These are phyloP conservation scores for Sinelater perroti DNA, from an alignment of 2,888 invertebrate species.

Conservation along the genomic window DNA sequence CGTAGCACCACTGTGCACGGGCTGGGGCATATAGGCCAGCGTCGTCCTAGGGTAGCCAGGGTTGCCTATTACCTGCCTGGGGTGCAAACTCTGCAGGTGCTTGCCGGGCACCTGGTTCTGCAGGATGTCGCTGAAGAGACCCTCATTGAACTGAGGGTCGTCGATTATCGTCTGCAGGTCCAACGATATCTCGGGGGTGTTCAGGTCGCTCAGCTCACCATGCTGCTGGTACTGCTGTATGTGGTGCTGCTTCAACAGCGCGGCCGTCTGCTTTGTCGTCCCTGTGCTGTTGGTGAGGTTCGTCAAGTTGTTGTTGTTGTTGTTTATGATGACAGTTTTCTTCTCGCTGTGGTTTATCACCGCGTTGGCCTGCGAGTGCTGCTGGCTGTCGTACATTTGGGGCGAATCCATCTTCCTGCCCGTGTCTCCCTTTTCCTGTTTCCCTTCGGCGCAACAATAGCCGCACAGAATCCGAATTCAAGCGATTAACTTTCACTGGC, in stretches of 20 bases:
- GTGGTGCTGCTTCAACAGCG: constrained; percentile 71
- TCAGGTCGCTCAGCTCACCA: constrained; percentile 85
- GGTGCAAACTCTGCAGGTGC: constrained; percentile 58
- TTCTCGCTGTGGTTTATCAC: constrained; percentile 70
- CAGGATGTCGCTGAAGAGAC: constrained; percentile 85
- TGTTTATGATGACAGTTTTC: constrained; percentile 61
- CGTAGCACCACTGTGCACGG: constrained; percentile 82
- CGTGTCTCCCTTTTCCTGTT: no score
- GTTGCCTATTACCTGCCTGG: constrained; percentile 60
- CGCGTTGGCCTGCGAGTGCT: constrained; percentile 61
- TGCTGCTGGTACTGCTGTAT: constrained; percentile 78
- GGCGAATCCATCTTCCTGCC: constrained; percentile 87
- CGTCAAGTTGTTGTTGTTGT: constrained; percentile 60
- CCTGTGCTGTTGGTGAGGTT: constrained; percentile 60
- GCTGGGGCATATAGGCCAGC: constrained; percentile 91
- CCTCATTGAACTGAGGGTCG: constrained; percentile 87
- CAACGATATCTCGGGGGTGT: constrained; percentile 90
- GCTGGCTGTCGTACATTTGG: constrained; percentile 84
- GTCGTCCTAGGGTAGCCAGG: constrained; percentile 72
- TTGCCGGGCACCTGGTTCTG: constrained; percentile 62
- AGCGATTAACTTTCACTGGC: constrained; percentile 52
- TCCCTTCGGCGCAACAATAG: not conserved
- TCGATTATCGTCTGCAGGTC: constrained; percentile 93
- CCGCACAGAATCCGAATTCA: constrained; percentile 20
- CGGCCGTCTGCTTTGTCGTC: constrained; percentile 66